Base-by-base conservation (phyloP, 92 coral and sea anemone species). In the Pocillopora grandis region DNA sequence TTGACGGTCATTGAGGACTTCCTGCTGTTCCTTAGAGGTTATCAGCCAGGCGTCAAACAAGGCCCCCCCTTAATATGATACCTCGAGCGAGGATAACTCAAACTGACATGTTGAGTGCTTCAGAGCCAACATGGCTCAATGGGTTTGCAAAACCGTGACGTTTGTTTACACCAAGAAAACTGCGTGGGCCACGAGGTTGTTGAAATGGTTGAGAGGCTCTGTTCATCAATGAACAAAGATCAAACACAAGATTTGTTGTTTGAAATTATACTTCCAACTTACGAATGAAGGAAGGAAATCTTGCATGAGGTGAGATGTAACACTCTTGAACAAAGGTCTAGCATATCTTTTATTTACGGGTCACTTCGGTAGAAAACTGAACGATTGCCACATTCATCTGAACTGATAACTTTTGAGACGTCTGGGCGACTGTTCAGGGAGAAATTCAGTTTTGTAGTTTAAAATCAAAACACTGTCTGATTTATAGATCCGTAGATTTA, bases 51-150 rank as follows among this genome's bases (percentile, higher is more conserved):
- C 23, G 58, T 69, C 10, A 31, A 5, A 36, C 42, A 58, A 71
- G 33, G 27, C 35, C 36, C 36, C 36, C 69, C 23, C 37, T 70
- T 35, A 36, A 14, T 15, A 7, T 81, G 61, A 33, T 27, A 59
- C 69, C 71, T 70, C 72, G 67, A 71, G 52, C 85, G 77, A 71
- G 69, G 59, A n/a, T 81, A 69, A 58, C 74, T 18, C 17, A 80
- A 80, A 69, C 31, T 33, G 14, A 66, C 63, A 58, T 18, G 66
- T 49, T 15, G 60, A 58, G 23, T 23, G 16, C 77, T 70, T 12
- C 48, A 19, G 17, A 35, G 60, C 9, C n/a, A 42, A 16, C 48
- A 17, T 59, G 35, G 42, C 37, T 59, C 85, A 59, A 70, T 81
- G 52, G 58, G 66, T 71, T 70, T 80, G 36, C 20, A 59, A 59